Percentiles rank a stretch among this genome's conserved stretches.
phyloP scores from a whole-genome alignment of 1,140 invertebrate species.

The Diabrotica virgifera region DNA sequence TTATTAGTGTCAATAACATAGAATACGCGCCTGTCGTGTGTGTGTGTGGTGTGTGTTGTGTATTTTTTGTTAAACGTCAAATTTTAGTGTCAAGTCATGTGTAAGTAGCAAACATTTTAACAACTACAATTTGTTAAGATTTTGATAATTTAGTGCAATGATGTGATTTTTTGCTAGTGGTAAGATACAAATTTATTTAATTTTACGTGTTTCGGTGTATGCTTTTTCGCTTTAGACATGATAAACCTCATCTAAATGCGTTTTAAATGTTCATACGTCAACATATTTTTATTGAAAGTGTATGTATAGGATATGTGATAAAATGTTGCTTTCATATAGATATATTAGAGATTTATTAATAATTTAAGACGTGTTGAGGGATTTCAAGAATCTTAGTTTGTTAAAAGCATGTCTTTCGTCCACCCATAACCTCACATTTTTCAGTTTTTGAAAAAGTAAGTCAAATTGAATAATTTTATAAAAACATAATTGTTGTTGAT shows the following conservation, averaged over 20 bases:
- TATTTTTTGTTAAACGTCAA: constrained; percentile 26
- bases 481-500: no score
- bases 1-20: no score
- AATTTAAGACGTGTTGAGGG: no score
- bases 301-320: neutral
- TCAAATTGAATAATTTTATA: no score
- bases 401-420: no score
- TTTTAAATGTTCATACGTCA: constrained; percentile 8
- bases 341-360: no score
- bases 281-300: constrained; percentile 6
- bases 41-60: constrained; percentile 1
- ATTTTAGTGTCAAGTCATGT: constrained; percentile 30
- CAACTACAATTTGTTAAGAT: constrained; percentile 8
- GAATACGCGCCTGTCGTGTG: constrained; percentile 3
- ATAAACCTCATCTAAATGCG: neutral
- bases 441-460: no score
- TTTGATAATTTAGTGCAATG: constrained; percentile 14
- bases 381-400: no score
- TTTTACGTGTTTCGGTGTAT: neutral
- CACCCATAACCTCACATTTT: no score
- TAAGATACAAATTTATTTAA: constrained; percentile 17
- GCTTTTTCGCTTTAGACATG: neutral
- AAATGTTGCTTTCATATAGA: no score
- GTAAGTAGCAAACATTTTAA: constrained; percentile 22
- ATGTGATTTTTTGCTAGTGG: constrained; percentile 14